Base-by-base conservation (phyloP, 1,140 invertebrate genomes). In the Drosophila hydei region DNA sequence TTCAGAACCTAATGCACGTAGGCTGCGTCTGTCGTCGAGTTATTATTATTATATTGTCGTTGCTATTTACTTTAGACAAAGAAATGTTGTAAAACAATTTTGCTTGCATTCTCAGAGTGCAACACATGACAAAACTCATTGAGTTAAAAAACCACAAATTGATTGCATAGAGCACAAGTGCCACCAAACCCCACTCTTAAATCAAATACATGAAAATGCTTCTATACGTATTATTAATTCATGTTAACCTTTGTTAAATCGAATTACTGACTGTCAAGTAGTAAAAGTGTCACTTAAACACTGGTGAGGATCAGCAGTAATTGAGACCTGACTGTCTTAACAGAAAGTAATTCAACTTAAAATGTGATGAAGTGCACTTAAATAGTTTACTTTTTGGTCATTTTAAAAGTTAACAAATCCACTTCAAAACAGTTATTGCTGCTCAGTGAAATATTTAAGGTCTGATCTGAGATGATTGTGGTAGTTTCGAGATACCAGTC, bases 1-100 rank as follows among this genome's bases (percentile, higher is more conserved):
- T 88, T 85, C 81, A 69, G 55, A 69, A 70, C 73, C 70, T 69
- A 69, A 48, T 85, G 80, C 80, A 85, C 80, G 80, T 85, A 87
- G 80, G 67, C 76, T 63, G 83, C 27, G 54, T 19, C 59, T 62
- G 54, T 76, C 33, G 62, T 68, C 42, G 45, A 50, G 55, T 65
- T 68, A 21, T 71, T 63, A 40, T 54, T 62, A 16, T 42, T 47
- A 19, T 21, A 12, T 23, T 21, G 43, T 16, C 58, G 36, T 51
- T 58, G 60, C 48, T 64, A 62, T 61, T 16, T 47, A 23, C 9
- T 33, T 11, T 33, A 11, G 56, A 61, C 79, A 61, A 63, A 60
- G 54, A 78, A 83, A 69, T 47, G 25, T 48, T 30, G n/a, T 9
- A 30, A 45, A 23, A 23, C 43, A 8, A 81, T 69, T 69, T 75